phyloP scores from a whole-genome alignment of 2,113 vertebrate species.

The Carassius gibelio region DNA sequence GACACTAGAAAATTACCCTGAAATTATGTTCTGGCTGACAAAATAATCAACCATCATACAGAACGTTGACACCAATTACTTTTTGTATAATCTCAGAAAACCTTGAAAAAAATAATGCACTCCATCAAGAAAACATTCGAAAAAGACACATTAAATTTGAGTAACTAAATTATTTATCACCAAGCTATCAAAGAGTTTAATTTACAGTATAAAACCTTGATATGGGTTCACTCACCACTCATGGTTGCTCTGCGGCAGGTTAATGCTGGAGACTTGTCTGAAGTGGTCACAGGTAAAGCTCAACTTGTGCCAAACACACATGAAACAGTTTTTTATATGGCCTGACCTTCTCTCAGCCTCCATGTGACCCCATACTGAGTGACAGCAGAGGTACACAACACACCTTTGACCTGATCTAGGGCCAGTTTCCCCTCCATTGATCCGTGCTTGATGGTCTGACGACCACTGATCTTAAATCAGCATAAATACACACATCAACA shows the following conservation, averaged over 20 bases:
- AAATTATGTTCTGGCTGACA: not conserved
- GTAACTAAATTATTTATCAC: not conserved
- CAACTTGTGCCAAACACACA: constrained; percentile 63
- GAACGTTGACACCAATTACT: not conserved
- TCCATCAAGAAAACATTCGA: not conserved
- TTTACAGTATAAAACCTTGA: not conserved
- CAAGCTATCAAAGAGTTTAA: not conserved
- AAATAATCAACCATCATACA: not conserved
- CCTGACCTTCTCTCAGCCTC: constrained; percentile 62
- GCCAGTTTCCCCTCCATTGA: constrained; percentile 24
- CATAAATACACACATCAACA: not conserved
- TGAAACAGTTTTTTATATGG: constrained; percentile 66
- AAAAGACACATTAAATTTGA: not conserved
- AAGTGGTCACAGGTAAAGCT: constrained; percentile 48
- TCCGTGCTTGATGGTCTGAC: not conserved
- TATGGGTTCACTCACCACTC: constrained; percentile 73
- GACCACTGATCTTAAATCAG: constrained; percentile 23
- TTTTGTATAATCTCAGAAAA: not conserved
- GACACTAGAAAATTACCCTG: not conserved
- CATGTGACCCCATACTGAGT: constrained; percentile 39
- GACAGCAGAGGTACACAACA: not conserved
- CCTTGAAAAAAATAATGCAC: not conserved
- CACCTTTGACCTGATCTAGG: constrained; percentile 1
- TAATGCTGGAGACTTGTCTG: constrained; percentile 3
- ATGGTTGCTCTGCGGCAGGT: constrained; percentile 58